phyloP scores from a whole-genome alignment of 1,140 invertebrate species.

The Leucophenga varia region DNA sequence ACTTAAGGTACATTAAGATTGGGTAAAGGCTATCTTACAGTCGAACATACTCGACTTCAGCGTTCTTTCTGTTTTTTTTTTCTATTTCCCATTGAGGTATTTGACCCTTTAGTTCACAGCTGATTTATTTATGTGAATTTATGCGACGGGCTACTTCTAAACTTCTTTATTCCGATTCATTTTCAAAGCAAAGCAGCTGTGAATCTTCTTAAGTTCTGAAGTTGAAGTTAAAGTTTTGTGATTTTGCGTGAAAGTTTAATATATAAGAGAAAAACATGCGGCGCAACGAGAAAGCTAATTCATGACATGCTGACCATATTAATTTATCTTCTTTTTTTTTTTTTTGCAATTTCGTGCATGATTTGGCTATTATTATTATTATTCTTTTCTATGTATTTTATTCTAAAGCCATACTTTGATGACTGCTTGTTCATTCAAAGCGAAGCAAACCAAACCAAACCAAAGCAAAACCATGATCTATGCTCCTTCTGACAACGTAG shows the following conservation, averaged over 20 bases:
- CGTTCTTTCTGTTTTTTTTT: no score
- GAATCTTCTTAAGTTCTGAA: slow-evolving; percentile 1
- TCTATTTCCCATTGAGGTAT: slow-evolving; percentile 47
- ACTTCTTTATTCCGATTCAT: no score
- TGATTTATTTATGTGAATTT: slow-evolving; percentile 56
- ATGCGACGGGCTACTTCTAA: no score
- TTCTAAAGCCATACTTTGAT: no score
- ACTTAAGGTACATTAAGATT: no score
- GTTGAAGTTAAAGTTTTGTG: slow-evolving; percentile 34
- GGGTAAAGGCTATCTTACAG: no score
- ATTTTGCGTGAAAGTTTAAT: slow-evolving; percentile 51
- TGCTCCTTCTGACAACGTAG: no score
- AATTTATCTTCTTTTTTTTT: slow-evolving; percentile 54
- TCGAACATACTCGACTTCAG: no score
- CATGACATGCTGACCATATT: slow-evolving; percentile 56
- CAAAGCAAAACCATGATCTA: no score
- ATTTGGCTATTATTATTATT: slow-evolving; percentile 42
- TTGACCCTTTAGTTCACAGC: slow-evolving; percentile 54
- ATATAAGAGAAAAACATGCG: slow-evolving; percentile 5
- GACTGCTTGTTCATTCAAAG: no score
- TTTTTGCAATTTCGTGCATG: slow-evolving; percentile 52
- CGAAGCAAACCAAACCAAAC: no score
- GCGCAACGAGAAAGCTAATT: slow-evolving; percentile 40
- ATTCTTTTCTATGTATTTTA: slow-evolving; percentile 14
- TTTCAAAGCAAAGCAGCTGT: no score